phyloP scores from a whole-genome alignment of 1,140 invertebrate species.

The Tribolium madens region DNA sequence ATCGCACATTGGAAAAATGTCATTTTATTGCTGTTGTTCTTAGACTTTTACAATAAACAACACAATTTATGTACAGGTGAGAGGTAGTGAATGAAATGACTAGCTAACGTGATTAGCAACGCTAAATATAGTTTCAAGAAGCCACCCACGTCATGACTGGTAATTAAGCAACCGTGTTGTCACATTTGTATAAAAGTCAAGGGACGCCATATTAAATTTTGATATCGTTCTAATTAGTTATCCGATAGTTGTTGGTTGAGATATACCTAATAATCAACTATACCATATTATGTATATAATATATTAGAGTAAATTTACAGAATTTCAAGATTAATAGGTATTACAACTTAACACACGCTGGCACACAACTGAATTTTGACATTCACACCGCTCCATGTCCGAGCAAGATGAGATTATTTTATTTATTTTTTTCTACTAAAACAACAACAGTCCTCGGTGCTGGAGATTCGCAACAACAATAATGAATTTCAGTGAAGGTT shows the following conservation, averaged over 20 bases:
- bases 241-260: constrained; percentile 63
- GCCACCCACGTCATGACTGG: no score
- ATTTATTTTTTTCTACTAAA: constrained; percentile 2
- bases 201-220: constrained; percentile 64
- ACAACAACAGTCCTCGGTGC: constrained; percentile 41
- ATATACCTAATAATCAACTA: constrained; percentile 64
- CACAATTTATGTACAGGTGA: constrained; percentile 46
- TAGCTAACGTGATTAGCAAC: constrained; percentile 57
- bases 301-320: constrained; percentile 65
- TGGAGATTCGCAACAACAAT: constrained; percentile 59
- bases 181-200: constrained; percentile 63
- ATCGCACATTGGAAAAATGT: constrained; percentile 48
- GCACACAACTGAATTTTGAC: constrained; percentile 60
- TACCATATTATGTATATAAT: constrained; percentile 64
- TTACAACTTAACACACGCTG: constrained; percentile 62
- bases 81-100: constrained; percentile 58
- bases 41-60: constrained; percentile 41
- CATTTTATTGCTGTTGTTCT: constrained; percentile 62
- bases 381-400: constrained; percentile 58
- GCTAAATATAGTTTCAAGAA: constrained; percentile 57
- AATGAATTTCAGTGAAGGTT: constrained; percentile 46
- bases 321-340: constrained; percentile 63
- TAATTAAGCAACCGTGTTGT: constrained; percentile 45
- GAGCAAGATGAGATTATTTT: constrained; percentile 54
- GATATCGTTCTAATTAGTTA: constrained; percentile 60